phyloP scores from a whole-genome alignment of 2,797 vertebrate genomes.

The Gymnothorax javanicus region DNA sequence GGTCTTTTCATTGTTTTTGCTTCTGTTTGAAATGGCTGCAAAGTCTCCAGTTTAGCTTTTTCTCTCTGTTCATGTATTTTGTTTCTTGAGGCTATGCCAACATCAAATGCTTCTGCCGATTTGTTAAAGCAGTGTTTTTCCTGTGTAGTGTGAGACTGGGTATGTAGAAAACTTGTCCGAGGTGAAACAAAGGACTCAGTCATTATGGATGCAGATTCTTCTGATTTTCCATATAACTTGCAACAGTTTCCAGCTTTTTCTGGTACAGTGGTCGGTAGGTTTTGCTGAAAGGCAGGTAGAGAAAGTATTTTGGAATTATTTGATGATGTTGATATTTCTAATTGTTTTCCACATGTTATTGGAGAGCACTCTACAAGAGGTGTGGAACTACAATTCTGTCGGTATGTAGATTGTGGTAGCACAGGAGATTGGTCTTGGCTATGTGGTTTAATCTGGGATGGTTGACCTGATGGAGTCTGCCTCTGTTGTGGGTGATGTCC shows the following conservation, averaged over 20 bases:
- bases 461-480: constrained; percentile 35
- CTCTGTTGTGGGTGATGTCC: constrained; percentile 10
- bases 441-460: constrained; percentile 35
- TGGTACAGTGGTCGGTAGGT: neutral
- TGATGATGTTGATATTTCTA: neutral
- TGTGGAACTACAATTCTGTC: neutral
- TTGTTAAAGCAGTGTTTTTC: neutral
- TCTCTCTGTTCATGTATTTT: neutral
- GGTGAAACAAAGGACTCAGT: constrained; percentile 20
- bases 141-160: neutral
- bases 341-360: neutral
- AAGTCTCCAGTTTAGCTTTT: constrained; percentile 9
- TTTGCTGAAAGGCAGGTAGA: constrained; percentile 21
- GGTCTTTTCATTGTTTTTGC: neutral
- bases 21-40: neutral
- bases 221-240: neutral
- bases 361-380: neutral
- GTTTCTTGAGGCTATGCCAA: neutral
- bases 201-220: constrained; percentile 9
- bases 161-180: constrained; percentile 11
- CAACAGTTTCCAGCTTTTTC: neutral
- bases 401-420: constrained; percentile 26
- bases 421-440: constrained; percentile 9
- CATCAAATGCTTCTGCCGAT: neutral
- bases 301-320: neutral